Percentiles rank a stretch among this genome's conserved stretches.
These are phyloP conservation scores for Mesitornis unicolor DNA, from an alignment of 2,113 vertebrate species.

Conservation along the genomic window DNA sequence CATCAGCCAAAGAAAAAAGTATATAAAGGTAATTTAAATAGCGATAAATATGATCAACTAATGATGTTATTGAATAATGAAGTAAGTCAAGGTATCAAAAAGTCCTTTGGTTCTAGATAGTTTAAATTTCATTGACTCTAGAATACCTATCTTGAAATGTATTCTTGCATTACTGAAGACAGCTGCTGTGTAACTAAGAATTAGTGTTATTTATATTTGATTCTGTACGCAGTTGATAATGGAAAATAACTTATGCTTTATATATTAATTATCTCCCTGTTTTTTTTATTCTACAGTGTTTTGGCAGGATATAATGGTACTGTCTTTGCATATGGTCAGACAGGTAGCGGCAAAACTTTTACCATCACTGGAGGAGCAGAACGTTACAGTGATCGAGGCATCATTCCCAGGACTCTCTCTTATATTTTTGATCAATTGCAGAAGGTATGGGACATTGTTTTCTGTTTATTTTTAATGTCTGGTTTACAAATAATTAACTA, in stretches of 20 bases:
- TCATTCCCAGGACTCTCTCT: constrained; percentile 91
- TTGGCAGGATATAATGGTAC: constrained; percentile 93
- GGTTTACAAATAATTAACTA: neutral
- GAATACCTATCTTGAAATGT: neutral
- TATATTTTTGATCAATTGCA: constrained; percentile 85
- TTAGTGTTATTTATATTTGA: neutral
- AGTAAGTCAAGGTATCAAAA: neutral
- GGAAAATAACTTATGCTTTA: neutral
- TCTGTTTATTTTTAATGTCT: neutral
- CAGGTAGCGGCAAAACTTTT: constrained; percentile 96
- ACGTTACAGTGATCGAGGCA: constrained; percentile 87
- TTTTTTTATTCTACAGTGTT: constrained; percentile 70
- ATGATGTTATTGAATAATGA: neutral
- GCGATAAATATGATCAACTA: neutral
- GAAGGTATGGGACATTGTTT: constrained; percentile 68
- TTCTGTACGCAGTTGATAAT: neutral
- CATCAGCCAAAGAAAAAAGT: neutral
- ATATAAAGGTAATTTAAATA: neutral
- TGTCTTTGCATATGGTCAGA: constrained; percentile 96
- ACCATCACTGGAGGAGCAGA: constrained; percentile 95
- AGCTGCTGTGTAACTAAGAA: neutral
- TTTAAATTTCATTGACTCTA: neutral
- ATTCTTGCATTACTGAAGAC: neutral
- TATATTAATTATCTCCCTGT: neutral
- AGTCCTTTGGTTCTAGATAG: neutral